Evolutionary conservation across 2,888 invertebrate species (phyloP).

Genomic region (Minunthozetes semirufus): DNA sequence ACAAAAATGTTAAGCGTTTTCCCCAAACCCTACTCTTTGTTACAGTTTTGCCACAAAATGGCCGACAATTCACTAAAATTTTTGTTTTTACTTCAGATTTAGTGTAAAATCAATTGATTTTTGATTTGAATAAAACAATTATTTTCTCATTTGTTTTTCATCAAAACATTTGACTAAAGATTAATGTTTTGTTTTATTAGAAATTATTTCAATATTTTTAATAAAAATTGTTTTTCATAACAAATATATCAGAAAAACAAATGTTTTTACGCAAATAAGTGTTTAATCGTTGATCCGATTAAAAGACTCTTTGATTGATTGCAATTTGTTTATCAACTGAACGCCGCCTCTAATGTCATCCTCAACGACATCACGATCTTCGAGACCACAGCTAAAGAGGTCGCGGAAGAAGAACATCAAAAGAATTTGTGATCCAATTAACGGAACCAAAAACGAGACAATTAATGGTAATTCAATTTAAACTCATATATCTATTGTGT

Average conservation of each 20-base stretch:
- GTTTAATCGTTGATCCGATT: neutral
- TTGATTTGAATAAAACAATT: neutral
- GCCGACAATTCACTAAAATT: neutral
- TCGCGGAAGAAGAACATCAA: conserved; percentile 17
- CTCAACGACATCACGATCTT: conserved; percentile 5
- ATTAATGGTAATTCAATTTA: neutral
- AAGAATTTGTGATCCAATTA: neutral
- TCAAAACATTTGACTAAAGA: neutral
- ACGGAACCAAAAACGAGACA: neutral
- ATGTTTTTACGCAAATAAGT: too few species aligned
- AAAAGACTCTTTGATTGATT: neutral
- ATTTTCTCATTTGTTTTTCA: neutral
- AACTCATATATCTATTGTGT: neutral
- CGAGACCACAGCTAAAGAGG: conserved; percentile 8
- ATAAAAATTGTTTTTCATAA: too few species aligned
- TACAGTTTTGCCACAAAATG: conserved; percentile 25
- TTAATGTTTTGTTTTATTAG: neutral
- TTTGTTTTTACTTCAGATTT: neutral
- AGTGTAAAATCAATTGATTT: neutral
- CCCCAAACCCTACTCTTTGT: conserved; percentile 26
- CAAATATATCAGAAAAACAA: too few species aligned
- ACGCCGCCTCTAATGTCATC: neutral
- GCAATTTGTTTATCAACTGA: neutral
- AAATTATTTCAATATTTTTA: too few species aligned
- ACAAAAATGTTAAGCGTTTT: neutral